phyloP scores from a whole-genome alignment of 2,113 vertebrate genomes.

The Sinosuthora webbiana region DNA sequence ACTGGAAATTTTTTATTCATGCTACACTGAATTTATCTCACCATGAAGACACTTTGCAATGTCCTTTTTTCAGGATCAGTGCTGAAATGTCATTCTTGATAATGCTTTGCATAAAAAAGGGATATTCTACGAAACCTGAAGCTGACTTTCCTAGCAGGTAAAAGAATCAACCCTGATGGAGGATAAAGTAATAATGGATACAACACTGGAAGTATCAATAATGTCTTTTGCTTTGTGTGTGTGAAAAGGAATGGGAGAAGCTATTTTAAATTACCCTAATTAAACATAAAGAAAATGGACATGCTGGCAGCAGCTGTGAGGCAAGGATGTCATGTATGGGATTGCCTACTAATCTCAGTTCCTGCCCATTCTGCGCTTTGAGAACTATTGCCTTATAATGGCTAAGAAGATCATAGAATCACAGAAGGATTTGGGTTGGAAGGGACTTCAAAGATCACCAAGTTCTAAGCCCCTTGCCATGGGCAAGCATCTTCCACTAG shows the following conservation, averaged over 20 bases:
- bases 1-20: conserved; percentile 82
- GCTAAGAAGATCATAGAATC: background rate
- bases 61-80: conserved; percentile 67
- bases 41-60: conserved; percentile 76
- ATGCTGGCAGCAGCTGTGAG: background rate
- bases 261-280: background rate
- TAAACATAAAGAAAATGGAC: background rate
- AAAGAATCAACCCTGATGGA: background rate
- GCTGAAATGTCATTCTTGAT: conserved; percentile 36
- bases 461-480: background rate
- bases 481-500: background rate
- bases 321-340: background rate
- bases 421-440: background rate
- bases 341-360: background rate
- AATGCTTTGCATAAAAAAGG: conserved; percentile 43
- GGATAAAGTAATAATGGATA: background rate
- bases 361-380: background rate
- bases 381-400: background rate
- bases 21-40: conserved; percentile 83
- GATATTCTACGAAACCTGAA: background rate
- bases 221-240: background rate
- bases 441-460: background rate
- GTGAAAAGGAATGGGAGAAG: background rate
- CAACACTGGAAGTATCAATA: background rate
- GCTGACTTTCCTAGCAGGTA: background rate